A percentile compares a stretch with the other conserved stretches of the same genome.
These are phyloP conservation scores for Chauna torquata DNA, from an alignment of 2,113 vertebrate genomes.

Conservation along the genomic window DNA sequence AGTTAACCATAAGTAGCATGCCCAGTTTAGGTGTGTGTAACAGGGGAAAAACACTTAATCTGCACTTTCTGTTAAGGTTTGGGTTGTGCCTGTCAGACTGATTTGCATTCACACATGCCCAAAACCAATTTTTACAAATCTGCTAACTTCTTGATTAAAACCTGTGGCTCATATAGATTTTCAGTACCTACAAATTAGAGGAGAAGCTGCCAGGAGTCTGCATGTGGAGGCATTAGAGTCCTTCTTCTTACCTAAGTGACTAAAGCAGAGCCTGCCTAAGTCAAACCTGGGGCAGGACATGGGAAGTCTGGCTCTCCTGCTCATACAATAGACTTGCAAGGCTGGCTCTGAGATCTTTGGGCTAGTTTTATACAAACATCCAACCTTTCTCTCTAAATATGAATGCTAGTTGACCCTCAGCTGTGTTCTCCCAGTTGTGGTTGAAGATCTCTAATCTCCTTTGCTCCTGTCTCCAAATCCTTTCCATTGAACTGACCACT, in stretches of 20 bases:
- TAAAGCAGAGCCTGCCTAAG: not conserved
- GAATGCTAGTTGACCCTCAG: not conserved
- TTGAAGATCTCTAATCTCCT: not conserved
- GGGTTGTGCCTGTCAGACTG: not conserved
- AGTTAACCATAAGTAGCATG: not conserved
- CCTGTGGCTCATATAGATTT: not conserved
- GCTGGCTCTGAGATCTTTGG: not conserved
- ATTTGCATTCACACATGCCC: not conserved
- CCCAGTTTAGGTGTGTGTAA: not conserved
- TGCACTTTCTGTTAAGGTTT: not conserved
- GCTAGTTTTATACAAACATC: not conserved
- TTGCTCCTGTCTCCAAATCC: not conserved
- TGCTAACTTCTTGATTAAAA: not conserved
- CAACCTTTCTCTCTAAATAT: not conserved
- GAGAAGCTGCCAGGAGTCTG: not conserved
- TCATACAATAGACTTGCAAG: not conserved
- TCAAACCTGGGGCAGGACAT: fast-evolving
- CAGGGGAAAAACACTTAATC: not conserved
- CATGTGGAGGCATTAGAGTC: not conserved
- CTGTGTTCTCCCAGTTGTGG: not conserved
- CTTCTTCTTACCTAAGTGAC: not conserved
- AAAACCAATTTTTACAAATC: not conserved
- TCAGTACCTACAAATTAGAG: not conserved
- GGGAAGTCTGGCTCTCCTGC: not conserved
- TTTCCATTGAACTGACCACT: not conserved